These are phyloP conservation scores for Neuroterus valhalla DNA, from an alignment of 1,140 invertebrate species.

Conservation along the genomic window DNA sequence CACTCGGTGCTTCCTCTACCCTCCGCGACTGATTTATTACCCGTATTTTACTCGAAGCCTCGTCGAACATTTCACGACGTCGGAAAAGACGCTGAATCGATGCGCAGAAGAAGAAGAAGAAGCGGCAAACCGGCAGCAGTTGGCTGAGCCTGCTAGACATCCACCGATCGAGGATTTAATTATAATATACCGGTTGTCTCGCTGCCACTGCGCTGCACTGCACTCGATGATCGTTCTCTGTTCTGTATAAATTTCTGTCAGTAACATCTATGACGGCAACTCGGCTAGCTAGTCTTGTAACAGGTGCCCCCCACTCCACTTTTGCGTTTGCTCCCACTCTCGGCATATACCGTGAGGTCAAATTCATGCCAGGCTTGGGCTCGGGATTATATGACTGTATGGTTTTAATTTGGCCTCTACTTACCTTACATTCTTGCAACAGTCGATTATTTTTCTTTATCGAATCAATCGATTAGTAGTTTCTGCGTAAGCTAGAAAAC, in stretches of 20 bases:
- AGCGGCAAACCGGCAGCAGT: conserved; percentile 11
- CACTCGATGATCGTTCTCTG: conserved; percentile 19
- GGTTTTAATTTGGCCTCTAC: too few relatives aligned
- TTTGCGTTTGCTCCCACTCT: conserved; percentile 32
- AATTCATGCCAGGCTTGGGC: not conserved
- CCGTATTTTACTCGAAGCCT: conserved; percentile 28
- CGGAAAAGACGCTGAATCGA: conserved; percentile 11
- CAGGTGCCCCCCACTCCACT: conserved; percentile 57
- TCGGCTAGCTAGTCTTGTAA: conserved; percentile 57
- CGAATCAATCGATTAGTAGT: conserved; percentile 40
- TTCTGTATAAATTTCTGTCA: conserved; percentile 34
- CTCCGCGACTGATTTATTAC: conserved; percentile 27
- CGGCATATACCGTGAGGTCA: not conserved
- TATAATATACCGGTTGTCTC: conserved; percentile 11
- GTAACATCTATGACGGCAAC: conserved; percentile 56
- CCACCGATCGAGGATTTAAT: not conserved
- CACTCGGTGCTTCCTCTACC: conserved; percentile 7
- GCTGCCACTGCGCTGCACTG: not conserved
- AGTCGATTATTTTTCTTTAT: conserved; percentile 39
- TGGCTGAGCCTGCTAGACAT: not conserved
- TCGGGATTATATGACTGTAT: too few relatives aligned
- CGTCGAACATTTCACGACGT: conserved; percentile 28
- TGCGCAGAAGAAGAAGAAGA: conserved; percentile 8
- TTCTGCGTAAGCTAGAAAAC: conserved; percentile 56
- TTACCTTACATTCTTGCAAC: conserved; percentile 40